Evolutionary conservation across 2,888 invertebrate species (phyloP).

Genomic region (Dendrolimus pini): DNA sequence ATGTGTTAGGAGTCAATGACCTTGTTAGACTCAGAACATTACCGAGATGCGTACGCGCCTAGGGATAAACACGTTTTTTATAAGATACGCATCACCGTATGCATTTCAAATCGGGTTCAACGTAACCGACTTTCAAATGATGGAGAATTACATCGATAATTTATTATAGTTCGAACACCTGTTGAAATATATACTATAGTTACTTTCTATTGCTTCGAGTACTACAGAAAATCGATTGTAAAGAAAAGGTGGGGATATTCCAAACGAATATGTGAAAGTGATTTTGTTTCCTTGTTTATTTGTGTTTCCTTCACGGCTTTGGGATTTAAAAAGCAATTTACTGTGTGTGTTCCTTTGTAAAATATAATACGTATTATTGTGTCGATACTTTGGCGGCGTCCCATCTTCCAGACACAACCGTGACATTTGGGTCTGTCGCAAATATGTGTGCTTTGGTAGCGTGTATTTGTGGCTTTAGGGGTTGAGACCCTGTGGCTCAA

Average conservation of each 20-base stretch:
- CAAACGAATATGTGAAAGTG: too few species aligned
- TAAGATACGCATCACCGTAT: background rate
- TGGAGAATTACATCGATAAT: background rate
- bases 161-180: background rate
- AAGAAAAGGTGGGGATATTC: background rate
- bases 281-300: too few species aligned
- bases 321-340: too few species aligned
- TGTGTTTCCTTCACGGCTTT: too few species aligned
- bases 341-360: too few species aligned
- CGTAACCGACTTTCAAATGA: background rate
- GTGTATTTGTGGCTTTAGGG: too few species aligned
- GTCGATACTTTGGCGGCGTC: too few species aligned
- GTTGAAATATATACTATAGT: background rate
- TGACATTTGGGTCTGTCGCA: too few species aligned
- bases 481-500: too few species aligned
- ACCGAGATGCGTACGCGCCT: slow-evolving; percentile 6
- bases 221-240: background rate
- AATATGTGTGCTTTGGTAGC: too few species aligned
- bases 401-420: too few species aligned
- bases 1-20: slow-evolving; percentile 8
- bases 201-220: background rate
- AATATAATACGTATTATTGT: too few species aligned
- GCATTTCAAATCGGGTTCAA: background rate
- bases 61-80: slow-evolving; percentile 6
- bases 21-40: slow-evolving; percentile 6